These are phyloP conservation scores for Bucco capensis DNA, from an alignment of 2,113 vertebrate genomes.

Conservation along the genomic window DNA sequence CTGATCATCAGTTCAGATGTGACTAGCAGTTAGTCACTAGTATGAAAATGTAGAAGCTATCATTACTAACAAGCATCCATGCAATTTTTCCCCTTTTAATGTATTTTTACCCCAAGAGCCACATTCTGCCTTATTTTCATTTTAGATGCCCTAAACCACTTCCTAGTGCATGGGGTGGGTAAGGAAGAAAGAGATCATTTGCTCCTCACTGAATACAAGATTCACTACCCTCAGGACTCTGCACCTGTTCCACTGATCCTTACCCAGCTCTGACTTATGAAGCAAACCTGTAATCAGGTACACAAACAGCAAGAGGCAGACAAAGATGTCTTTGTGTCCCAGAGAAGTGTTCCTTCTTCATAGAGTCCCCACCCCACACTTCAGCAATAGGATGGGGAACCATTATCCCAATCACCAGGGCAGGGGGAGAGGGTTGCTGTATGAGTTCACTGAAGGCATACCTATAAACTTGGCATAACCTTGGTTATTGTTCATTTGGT, in stretches of 20 bases:
- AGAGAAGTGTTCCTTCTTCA: not conserved
- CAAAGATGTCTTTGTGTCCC: not conserved
- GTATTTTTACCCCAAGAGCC: not conserved
- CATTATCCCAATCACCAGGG: not conserved
- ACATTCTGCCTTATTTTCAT: not conserved
- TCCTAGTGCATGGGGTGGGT: not conserved
- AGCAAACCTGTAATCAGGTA: not conserved
- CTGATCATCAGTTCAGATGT: not conserved
- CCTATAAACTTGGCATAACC: not conserved
- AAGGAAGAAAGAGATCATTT: not conserved
- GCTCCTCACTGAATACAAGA: not conserved
- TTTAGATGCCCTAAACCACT: not conserved
- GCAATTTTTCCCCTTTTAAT: not conserved
- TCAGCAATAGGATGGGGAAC: not conserved
- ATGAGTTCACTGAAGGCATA: rapidly evolving
- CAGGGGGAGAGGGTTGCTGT: not conserved
- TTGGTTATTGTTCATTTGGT: not conserved
- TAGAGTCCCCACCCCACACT: not conserved
- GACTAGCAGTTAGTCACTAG: not conserved
- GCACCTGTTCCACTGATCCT: not conserved
- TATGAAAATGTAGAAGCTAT: not conserved
- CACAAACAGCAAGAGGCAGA: not conserved
- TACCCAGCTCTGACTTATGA: not conserved
- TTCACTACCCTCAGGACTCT: not conserved
- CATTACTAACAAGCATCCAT: not conserved